phyloP scores from a whole-genome alignment of 2,113 vertebrate species.

The Dasyornis broadbenti region DNA sequence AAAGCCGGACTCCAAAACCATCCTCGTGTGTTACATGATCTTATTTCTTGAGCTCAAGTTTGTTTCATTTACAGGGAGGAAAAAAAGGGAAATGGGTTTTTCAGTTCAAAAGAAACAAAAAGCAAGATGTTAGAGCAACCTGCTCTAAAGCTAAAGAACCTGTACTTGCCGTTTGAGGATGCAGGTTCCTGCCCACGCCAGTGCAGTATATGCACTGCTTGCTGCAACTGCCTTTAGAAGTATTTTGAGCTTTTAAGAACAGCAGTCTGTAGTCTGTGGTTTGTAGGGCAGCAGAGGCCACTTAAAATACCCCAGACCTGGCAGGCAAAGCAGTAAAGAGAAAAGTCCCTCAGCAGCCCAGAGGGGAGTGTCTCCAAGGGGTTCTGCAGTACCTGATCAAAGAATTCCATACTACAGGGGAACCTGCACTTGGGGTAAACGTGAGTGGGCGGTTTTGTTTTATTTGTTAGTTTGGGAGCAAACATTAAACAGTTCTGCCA shows the following conservation, averaged over 20 bases:
- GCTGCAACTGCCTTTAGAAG: background rate
- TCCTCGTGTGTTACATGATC: accelerated
- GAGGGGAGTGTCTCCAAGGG: background rate
- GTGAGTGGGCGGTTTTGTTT: background rate
- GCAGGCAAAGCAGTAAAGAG: background rate
- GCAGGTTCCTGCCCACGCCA: background rate
- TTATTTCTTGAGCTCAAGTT: background rate
- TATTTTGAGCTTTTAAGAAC: background rate
- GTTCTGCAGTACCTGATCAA: background rate
- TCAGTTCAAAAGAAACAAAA: background rate
- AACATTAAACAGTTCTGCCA: background rate
- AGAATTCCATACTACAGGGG: background rate
- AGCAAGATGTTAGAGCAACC: background rate
- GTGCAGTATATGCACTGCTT: background rate
- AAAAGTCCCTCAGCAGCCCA: background rate
- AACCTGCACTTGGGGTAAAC: background rate
- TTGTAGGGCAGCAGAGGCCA: background rate
- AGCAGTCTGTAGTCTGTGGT: background rate
- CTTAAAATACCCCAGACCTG: background rate
- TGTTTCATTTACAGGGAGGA: background rate
- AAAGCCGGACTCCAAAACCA: background rate
- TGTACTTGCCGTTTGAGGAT: background rate
- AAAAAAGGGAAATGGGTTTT: background rate
- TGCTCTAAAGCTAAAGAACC: background rate
- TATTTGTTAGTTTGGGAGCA: background rate